Evolutionary conservation across 2,888 invertebrate species (phyloP).

Genomic region (Pycnomerus fuliginosus): DNA sequence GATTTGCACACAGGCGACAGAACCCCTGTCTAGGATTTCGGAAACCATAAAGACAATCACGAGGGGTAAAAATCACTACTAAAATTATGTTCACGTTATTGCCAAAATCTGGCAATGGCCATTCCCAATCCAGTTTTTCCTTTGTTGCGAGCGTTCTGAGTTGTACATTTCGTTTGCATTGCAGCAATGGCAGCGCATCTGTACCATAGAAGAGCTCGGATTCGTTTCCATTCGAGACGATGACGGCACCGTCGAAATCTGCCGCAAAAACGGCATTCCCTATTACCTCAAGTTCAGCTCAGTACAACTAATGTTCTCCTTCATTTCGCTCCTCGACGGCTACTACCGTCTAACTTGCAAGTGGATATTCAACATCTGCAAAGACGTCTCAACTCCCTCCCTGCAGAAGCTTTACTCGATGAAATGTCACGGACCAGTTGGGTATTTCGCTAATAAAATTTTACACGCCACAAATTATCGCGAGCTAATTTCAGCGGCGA

Average conservation of each 20-base stretch:
- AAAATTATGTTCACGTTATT: too few relatives aligned
- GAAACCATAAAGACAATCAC: too few relatives aligned
- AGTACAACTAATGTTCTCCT: constrained; percentile 68
- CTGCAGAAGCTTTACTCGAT: constrained; percentile 68
- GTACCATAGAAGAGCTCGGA: constrained; percentile 81
- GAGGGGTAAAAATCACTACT: too few relatives aligned
- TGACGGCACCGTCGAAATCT: constrained; percentile 73
- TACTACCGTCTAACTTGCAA: constrained; percentile 85
- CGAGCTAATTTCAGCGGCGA: constrained; percentile 62
- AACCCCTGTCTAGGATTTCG: too few relatives aligned
- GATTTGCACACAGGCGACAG: too few relatives aligned
- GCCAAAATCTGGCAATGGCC: too few relatives aligned
- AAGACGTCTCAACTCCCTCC: constrained; percentile 78
- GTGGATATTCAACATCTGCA: constrained; percentile 89
- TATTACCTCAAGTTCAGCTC: constrained; percentile 71
- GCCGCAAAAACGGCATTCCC: constrained; percentile 75
- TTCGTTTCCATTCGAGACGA: constrained; percentile 75
- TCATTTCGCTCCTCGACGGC: constrained; percentile 80
- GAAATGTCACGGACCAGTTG: constrained; percentile 89
- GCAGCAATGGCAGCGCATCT: constrained; percentile 69
- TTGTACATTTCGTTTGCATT: too few relatives aligned
- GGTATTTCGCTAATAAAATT: constrained; percentile 54
- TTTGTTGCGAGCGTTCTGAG: too few relatives aligned
- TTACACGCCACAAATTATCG: not conserved
- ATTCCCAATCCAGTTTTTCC: too few relatives aligned